These are phyloP conservation scores for Napeogenes sylphis DNA, from an alignment of 2,888 invertebrate genomes.

Conservation along the genomic window DNA sequence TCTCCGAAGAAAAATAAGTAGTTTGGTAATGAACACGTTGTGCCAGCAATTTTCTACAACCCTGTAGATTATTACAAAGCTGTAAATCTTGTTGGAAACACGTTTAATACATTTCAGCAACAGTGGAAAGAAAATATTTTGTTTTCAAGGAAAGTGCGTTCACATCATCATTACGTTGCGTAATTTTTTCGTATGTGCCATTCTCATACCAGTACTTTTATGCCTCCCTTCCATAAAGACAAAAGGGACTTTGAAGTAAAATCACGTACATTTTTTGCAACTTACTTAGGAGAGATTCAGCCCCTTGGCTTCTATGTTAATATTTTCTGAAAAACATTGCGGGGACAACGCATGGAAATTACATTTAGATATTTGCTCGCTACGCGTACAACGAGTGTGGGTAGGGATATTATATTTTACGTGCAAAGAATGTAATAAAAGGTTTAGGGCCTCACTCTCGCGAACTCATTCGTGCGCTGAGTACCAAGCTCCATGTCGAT, in stretches of 20 bases:
- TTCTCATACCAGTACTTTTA: conserved; percentile 74
- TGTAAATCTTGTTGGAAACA: conserved; percentile 50
- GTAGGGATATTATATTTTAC: conserved; percentile 77
- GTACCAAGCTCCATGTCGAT: conserved; percentile 45
- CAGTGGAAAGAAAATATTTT: conserved; percentile 72
- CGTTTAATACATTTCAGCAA: conserved; percentile 67
- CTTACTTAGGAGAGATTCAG: conserved; percentile 78
- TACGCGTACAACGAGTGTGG: conserved; percentile 71
- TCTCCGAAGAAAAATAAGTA: conserved; percentile 30
- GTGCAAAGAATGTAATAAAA: conserved; percentile 76
- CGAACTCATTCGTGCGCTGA: conserved; percentile 34
- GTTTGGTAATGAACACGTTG: conserved; percentile 33
- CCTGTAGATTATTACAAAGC: conserved; percentile 32
- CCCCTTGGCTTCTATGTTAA: conserved; percentile 76
- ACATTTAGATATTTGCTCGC: conserved; percentile 77
- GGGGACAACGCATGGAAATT: conserved; percentile 78
- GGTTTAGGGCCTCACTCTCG: conserved; percentile 61
- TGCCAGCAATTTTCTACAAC: conserved; percentile 21
- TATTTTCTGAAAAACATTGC: conserved; percentile 78
- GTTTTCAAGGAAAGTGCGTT: conserved; percentile 69
- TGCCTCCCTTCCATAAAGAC: conserved; percentile 76
- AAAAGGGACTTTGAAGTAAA: conserved; percentile 78
- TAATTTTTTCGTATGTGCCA: conserved; percentile 77
- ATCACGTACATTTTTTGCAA: conserved; percentile 79
- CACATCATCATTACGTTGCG: conserved; percentile 76